Conservation (phyloP, 2,797 vertebrate species). For the Semaprochilodus insignis region DNA sequence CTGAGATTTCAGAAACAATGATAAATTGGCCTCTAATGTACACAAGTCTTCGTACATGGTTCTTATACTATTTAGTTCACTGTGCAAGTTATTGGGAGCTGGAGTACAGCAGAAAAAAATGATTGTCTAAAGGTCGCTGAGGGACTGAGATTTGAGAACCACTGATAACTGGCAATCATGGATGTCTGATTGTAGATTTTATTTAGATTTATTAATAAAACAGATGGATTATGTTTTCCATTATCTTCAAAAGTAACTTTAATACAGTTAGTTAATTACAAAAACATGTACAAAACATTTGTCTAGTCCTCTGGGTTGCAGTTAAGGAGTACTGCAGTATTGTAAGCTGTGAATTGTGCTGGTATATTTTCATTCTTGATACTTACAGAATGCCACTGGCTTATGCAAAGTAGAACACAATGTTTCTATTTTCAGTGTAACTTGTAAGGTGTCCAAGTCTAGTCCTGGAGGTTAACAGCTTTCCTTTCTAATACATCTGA, state of each 20-base stretch:
- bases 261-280: not conserved
- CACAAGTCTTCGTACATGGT: no score
- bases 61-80: no score
- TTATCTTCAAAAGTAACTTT: not conserved
- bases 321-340: conserved; percentile 35
- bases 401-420: conserved; percentile 44
- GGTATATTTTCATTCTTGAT: conserved; percentile 68
- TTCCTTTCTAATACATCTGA: not conserved
- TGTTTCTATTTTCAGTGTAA: not conserved
- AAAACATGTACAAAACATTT: not conserved
- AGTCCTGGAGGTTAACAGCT: not conserved
- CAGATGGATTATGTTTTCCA: no score
- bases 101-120: not conserved
- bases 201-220: conserved; percentile 31
- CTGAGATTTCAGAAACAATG: no score
- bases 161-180: not conserved
- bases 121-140: not conserved
- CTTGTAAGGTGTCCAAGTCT: conserved; percentile 15
- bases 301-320: not conserved
- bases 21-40: no score
- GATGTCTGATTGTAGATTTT: not conserved
- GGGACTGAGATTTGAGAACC: not conserved
- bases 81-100: not conserved
- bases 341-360: conserved; percentile 63
- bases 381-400: conserved; percentile 75